Percentiles rank a stretch among this genome's conserved stretches.
Conservation (phyloP, 2,888 invertebrate genomes). For the Leptothorax acervorum region DNA sequence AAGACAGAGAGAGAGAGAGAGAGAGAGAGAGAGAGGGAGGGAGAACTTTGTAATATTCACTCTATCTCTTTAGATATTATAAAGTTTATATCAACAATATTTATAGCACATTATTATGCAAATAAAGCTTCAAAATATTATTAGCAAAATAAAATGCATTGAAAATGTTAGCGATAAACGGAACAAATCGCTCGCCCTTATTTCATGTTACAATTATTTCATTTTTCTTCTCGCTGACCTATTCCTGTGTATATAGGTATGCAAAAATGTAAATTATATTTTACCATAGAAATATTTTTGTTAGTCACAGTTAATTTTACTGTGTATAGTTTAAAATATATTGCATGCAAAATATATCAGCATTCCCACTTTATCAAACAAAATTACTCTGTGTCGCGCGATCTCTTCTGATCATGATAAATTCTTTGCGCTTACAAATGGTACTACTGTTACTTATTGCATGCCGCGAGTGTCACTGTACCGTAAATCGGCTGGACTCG, state of each 20-base stretch:
- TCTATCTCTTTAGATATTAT: neutral
- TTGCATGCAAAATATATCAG: conserved; percentile 23
- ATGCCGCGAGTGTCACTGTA: conserved; percentile 64
- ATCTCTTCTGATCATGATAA: conserved; percentile 46
- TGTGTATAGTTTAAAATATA: conserved; percentile 4
- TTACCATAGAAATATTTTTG: conserved; percentile 11
- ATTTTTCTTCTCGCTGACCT: neutral
- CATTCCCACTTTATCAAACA: conserved; percentile 17
- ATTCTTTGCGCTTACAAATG: conserved; percentile 34
- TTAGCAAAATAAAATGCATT: conserved; percentile 23
- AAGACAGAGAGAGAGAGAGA: neutral
- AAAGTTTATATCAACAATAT: conserved; percentile 19
- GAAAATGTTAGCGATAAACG: neutral
- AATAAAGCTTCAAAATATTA: conserved; percentile 19
- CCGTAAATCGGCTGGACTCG: conserved; percentile 69
- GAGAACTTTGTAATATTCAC: neutral
- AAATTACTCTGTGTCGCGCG: conserved; percentile 17
- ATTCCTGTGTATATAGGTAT: neutral
- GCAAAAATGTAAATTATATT: conserved; percentile 17
- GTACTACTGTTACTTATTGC: conserved; percentile 62
- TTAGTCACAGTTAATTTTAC: conserved; percentile 20
- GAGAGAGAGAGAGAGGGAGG: no score
- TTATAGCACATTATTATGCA: neutral
- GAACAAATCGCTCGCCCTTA: conserved; percentile 6
- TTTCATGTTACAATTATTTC: conserved; percentile 22